phyloP scores from a whole-genome alignment of 1,140 invertebrate species.

The Hycleus cichorii region DNA sequence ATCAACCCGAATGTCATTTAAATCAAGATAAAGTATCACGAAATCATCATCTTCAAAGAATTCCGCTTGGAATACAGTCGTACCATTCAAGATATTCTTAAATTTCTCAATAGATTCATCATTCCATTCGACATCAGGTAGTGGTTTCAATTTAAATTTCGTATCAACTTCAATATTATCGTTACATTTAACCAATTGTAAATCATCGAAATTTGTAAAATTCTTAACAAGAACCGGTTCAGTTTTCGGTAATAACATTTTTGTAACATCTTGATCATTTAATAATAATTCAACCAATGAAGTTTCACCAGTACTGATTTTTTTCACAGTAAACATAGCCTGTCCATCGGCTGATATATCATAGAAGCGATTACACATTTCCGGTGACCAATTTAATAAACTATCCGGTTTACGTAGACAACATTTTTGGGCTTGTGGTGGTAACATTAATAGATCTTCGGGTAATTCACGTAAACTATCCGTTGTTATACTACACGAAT shows the following conservation, averaged over 20 bases:
- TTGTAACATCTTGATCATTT: conserved; percentile 52
- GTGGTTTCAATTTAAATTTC: conserved; percentile 51
- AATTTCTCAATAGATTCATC: conserved; percentile 54
- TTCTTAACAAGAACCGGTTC: conserved; percentile 36
- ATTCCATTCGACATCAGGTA: conserved; percentile 52
- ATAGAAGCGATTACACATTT: conserved; percentile 55
- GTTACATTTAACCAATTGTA: conserved; percentile 29
- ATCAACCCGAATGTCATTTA: conserved; percentile 25
- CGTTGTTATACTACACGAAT: conserved; percentile 49
- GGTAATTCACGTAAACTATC: conserved; percentile 54
- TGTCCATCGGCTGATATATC: conserved; percentile 57
- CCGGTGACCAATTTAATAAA: conserved; percentile 53
- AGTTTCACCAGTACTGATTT: conserved; percentile 56
- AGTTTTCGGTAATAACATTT: conserved; percentile 43
- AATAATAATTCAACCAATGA: conserved; percentile 56
- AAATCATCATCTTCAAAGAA: conserved; percentile 19
- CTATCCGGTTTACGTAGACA: conserved; percentile 52
- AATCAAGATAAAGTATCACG: conserved; percentile 28
- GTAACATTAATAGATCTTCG: conserved; percentile 52
- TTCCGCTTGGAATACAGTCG: conserved; percentile 28
- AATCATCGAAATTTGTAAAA: conserved; percentile 32
- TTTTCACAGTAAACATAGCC: conserved; percentile 54
- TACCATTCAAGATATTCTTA: conserved; percentile 49
- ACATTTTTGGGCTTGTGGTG: conserved; percentile 55
- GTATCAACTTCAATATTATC: conserved; percentile 49